These are phyloP conservation scores for Columba livia DNA, from an alignment of 2,113 vertebrate species.

Conservation along the genomic window DNA sequence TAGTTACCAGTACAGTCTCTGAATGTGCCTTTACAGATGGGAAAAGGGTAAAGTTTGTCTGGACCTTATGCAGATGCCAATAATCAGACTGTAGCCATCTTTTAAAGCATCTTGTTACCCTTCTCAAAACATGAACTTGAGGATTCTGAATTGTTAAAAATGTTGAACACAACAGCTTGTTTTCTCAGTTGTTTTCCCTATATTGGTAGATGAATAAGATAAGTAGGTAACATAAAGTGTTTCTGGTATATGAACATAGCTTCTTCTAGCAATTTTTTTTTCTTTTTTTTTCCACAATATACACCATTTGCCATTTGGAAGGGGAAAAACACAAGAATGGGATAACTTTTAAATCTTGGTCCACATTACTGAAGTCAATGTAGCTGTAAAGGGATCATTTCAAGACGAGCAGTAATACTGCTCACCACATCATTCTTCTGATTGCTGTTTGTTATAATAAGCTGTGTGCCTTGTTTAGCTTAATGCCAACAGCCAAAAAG, in stretches of 20 bases:
- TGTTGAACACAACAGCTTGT: background rate
- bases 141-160: background rate
- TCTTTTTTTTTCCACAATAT: background rate
- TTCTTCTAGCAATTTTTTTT: background rate
- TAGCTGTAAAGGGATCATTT: background rate
- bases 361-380: background rate
- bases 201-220: background rate
- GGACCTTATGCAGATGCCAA: background rate
- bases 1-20: background rate
- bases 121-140: background rate
- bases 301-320: background rate
- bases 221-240: background rate
- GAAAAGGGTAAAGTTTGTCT: background rate
- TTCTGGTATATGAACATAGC: background rate
- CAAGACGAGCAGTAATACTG: background rate
- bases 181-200: background rate
- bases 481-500: background rate
- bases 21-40: background rate
- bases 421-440: background rate
- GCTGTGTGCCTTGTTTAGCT: background rate
- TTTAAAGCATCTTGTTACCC: background rate
- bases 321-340: background rate
- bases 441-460: background rate
- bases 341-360: background rate
- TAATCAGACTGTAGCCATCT: background rate